phyloP scores from a whole-genome alignment of 1,140 invertebrate species.

The Meloidogyne floridensis region DNA sequence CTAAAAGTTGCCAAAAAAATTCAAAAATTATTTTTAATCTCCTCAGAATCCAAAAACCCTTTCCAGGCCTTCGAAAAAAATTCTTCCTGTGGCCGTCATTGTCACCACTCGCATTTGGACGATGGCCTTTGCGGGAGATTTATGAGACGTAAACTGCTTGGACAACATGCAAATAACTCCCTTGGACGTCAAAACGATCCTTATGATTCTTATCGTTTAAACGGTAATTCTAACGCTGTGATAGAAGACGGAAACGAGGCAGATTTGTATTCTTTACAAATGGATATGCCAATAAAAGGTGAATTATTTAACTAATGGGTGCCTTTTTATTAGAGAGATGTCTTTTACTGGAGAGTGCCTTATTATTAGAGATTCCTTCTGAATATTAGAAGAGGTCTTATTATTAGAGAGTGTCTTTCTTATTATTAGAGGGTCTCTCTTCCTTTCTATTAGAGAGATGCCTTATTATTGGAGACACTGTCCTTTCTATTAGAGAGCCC shows the following conservation, averaged over 20 bases:
- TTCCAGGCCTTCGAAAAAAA: slow-evolving; percentile 41
- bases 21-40: neutral
- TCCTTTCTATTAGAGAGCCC: neutral
- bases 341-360: neutral
- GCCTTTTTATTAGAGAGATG: slow-evolving; percentile 1
- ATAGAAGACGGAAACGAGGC: slow-evolving; percentile 92
- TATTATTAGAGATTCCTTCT: no score
- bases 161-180: slow-evolving; percentile 69
- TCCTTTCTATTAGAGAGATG: no score
- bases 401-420: neutral
- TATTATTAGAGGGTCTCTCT: no score
- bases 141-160: slow-evolving; percentile 11
- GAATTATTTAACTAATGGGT: neutral
- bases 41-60: no score
- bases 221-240: slow-evolving; percentile 61
- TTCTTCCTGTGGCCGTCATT: neutral
- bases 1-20: no score
- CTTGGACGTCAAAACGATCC: slow-evolving; percentile 91
- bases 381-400: neutral
- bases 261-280: slow-evolving; percentile 82
- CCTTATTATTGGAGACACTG: no score
- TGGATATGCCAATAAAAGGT: slow-evolving; percentile 81
- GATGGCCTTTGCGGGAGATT: slow-evolving; percentile 25
- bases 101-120: slow-evolving; percentile 27
- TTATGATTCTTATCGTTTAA: slow-evolving; percentile 76